Base-by-base conservation (phyloP, 1,140 invertebrate species). In the Drosophila paulistorum region DNA sequence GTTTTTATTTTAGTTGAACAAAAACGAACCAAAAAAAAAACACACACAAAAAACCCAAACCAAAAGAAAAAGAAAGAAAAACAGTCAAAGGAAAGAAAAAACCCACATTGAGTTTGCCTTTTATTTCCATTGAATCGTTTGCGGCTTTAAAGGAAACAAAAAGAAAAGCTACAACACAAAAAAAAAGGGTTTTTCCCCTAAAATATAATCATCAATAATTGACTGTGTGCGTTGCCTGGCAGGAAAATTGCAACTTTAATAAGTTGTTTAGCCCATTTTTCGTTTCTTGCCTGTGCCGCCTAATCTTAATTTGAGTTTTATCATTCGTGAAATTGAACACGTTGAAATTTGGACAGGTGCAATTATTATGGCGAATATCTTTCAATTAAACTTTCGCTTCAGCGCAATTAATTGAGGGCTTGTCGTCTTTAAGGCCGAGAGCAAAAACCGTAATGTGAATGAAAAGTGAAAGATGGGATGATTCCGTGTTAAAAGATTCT, bases 381-480 rank as follows among this genome's bases (percentile, higher is more conserved):
- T 87, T 87, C 83, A 87, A 87, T 83, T 83, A 83, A 87, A 89
- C 84, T 87, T 86, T 78, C 74, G 77, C 80, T 87, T 69, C 62
- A 75, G 66, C 77, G 78, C 86, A 77, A 89, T 87, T 90, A 89
- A 87, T 87, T 67, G 51, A 65, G 35, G 55, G 68, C 51, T 20
- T 62, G 75, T 66, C 65, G 9, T 20, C 67, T 82, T 68, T 65
- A 68, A 74, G 23, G 39, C 7, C 10, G 1, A 37, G 10, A 11
- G 35, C 7, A 37, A 37, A 37, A 37, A 37, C 9, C 35, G 35
- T 54, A 26, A n/a, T 11, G 14, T 37, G 23, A 41, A 20, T 17
- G 41, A 41, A 51, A 51, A 51, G 51, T 64, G 64, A 59, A 70
- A 89, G 13, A 63, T 64, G 61, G 62, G 33, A 41, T 65, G 66